Conservation (phyloP, 2,888 invertebrate species). For the Lasioglossum oenotherae region DNA sequence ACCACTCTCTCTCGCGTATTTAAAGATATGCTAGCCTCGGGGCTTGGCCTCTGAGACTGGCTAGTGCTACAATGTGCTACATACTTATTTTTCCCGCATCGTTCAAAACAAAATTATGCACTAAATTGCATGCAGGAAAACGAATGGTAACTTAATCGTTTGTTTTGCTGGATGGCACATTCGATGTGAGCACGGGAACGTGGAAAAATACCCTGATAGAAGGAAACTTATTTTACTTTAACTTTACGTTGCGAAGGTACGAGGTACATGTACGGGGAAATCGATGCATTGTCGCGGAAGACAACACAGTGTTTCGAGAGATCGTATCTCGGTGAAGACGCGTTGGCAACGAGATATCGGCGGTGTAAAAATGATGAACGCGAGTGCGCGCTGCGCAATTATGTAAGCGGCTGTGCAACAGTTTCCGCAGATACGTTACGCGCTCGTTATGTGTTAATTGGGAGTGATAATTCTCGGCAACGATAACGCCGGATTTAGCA, state of each 20-base stretch:
- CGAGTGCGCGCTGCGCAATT: constrained; percentile 11
- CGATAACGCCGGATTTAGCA: constrained; percentile 31
- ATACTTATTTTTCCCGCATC: background rate
- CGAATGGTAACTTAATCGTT: background rate
- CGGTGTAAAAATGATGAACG: constrained; percentile 14
- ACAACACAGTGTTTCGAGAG: background rate
- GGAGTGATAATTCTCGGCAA: constrained; percentile 7
- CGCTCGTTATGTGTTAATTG: constrained; percentile 34
- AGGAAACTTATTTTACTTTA: background rate
- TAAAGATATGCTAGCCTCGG: background rate
- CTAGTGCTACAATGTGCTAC: background rate
- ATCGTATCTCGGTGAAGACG: background rate
- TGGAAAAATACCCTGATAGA: background rate
- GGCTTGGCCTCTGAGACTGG: background rate
- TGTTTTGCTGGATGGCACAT: background rate
- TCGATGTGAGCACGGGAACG: background rate
- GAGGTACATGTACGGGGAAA: background rate
- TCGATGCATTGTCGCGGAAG: background rate
- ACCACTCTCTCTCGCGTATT: background rate
- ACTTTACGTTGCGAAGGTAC: background rate
- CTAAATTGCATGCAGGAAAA: background rate
- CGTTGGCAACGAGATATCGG: background rate
- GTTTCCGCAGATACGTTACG: constrained; percentile 40
- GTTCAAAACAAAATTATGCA: background rate
- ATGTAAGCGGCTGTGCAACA: constrained; percentile 20